A percentile compares a stretch with the other conserved stretches of the same genome.
Conservation (phyloP, 2,888 invertebrate species). For the Netelia fuscicornis region DNA sequence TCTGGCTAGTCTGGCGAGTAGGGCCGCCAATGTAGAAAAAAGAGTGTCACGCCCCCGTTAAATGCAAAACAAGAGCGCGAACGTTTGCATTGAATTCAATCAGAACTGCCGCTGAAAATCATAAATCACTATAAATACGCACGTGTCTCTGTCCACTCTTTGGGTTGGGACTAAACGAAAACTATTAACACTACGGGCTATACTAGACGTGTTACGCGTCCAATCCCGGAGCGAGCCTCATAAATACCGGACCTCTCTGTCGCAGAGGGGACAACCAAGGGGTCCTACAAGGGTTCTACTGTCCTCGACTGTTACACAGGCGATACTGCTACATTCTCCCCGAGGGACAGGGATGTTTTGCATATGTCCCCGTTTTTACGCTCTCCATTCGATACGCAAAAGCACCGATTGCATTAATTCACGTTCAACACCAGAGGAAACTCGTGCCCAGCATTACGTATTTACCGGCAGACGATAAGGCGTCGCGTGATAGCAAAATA, state of each 20-base stretch:
- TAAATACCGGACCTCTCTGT: slow-evolving; percentile 61
- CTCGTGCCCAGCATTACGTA: not conserved
- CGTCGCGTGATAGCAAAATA: not conserved
- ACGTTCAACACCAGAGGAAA: slow-evolving; percentile 8
- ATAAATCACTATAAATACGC: slow-evolving; percentile 84
- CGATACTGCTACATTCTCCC: slow-evolving; percentile 43
- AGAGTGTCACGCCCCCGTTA: slow-evolving; percentile 78
- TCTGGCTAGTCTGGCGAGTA: not conserved
- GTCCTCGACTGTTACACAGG: slow-evolving; percentile 8
- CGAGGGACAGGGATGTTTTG: slow-evolving; percentile 73
- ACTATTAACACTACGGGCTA: slow-evolving; percentile 71
- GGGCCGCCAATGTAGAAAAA: slow-evolving; percentile 22
- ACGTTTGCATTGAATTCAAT: slow-evolving; percentile 58
- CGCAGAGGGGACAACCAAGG: slow-evolving; percentile 62
- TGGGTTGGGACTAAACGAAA: slow-evolving; percentile 73
- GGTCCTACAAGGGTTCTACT: slow-evolving; percentile 2
- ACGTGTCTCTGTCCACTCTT: slow-evolving; percentile 79
- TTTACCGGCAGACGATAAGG: slow-evolving; percentile 23
- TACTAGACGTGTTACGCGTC: slow-evolving; percentile 22
- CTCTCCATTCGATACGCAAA: slow-evolving; percentile 64
- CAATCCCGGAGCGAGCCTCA: slow-evolving; percentile 37
- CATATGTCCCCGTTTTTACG: slow-evolving; percentile 79
- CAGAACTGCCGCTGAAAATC: slow-evolving; percentile 79
- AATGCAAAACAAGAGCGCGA: slow-evolving; percentile 80
- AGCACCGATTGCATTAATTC: slow-evolving; percentile 20